Conservation (phyloP, 2,113 vertebrate species). For the Irena cyanogastra region DNA sequence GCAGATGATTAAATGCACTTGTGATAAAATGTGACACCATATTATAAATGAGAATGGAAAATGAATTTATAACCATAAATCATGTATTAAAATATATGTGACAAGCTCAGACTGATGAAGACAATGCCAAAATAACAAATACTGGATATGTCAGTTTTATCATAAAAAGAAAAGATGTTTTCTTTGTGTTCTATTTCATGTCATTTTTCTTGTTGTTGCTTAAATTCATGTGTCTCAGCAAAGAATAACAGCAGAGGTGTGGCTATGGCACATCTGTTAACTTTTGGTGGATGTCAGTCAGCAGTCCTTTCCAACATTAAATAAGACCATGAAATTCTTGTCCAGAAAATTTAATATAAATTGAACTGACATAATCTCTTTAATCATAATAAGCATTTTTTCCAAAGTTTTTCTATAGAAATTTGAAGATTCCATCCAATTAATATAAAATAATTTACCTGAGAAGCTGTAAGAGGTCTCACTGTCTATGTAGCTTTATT, state of each 20-base stretch:
- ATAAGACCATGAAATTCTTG: background rate
- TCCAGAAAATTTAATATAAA: background rate
- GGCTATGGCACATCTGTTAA: background rate
- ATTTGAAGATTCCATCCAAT: background rate
- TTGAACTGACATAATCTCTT: background rate
- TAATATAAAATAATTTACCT: background rate
- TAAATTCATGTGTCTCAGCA: slow-evolving; percentile 12
- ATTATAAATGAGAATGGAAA: slow-evolving; percentile 87
- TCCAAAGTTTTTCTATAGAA: background rate
- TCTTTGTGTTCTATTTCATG: slow-evolving; percentile 8
- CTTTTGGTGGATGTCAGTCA: background rate
- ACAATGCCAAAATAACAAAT: slow-evolving; percentile 71
- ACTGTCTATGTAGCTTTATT: fast-evolving
- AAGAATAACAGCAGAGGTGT: slow-evolving; percentile 19
- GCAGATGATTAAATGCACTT: slow-evolving; percentile 85
- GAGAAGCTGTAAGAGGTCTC: background rate
- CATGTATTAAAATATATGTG: slow-evolving; percentile 82
- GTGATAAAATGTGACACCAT: slow-evolving; percentile 87
- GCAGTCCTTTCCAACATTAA: background rate
- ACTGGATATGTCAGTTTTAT: slow-evolving; percentile 36
- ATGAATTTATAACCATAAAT: slow-evolving; percentile 90
- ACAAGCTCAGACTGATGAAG: slow-evolving; percentile 71
- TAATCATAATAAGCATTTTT: background rate
- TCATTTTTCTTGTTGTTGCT: background rate
- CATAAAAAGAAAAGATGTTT: background rate